Base-by-base conservation (phyloP, 2,888 invertebrate species). In the Chrysina gloriosa region DNA sequence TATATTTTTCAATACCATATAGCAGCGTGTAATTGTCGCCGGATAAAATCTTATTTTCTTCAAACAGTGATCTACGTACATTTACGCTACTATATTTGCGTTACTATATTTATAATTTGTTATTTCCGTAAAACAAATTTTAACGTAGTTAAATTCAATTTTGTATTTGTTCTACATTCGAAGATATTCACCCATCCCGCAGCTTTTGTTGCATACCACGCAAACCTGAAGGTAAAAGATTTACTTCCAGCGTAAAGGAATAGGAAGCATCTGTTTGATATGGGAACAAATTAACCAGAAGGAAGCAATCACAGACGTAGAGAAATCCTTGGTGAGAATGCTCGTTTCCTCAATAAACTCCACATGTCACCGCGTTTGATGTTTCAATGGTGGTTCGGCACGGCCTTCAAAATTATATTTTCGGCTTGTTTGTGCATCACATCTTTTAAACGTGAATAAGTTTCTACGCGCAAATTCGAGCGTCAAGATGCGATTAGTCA, bases 311-410 rank as follows among this genome's bases (percentile, higher is more conserved):
- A 42, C 16, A 61, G 42, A 61, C 42, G 23, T 39, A 23, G 23
- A 14, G 56, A 36, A 36, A 39, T 56, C 21, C 52, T 11, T 16
- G 29, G 34, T 21, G 5, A 27, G 23, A 11, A 42, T 11, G 9
- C 42, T 25, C 27, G 25, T 42, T 64, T 64, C 31, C 52, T 52
- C 64, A 39, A 64, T 52, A 64, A 64, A 52, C 25, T 29, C 50
- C 64, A 64, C 50, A 64, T 64, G 64, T 39, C 64, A 39, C 64
- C 47, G 21, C 50, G 36, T 52, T 50, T 64, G 52, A 64, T 39
- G 50, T 50, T 29, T 47, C 39, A 29, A 63, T 16, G 27, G 25
- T 27, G 48, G 14, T 42, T 31, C 61, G 27, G 19, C 27, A 11
- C 58, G 39, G 23, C 50, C 29, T 52, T 52, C 16, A 19, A 52